phyloP scores from a whole-genome alignment of 2,113 vertebrate genomes.

The Cephalopterus ornatus region DNA sequence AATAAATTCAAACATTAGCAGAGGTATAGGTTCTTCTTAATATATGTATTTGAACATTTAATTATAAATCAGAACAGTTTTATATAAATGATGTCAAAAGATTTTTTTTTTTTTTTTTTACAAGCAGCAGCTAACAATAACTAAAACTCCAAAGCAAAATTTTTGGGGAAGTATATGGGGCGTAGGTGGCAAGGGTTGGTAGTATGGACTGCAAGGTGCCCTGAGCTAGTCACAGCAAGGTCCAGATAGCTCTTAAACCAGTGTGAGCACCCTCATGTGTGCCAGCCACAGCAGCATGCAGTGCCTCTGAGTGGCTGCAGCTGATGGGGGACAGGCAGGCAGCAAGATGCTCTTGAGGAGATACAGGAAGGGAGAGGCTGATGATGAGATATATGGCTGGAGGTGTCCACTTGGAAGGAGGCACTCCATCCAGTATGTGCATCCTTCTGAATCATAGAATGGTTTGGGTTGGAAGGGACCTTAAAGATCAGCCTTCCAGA shows the following conservation, averaged over 20 bases:
- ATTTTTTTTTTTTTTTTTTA: background rate
- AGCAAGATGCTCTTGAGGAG: background rate
- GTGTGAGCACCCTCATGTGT: background rate
- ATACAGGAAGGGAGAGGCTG: rapidly evolving
- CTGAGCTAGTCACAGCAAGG: background rate
- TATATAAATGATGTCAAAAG: background rate
- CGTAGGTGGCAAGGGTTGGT: rapidly evolving
- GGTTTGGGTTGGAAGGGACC: background rate
- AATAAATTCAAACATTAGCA: background rate
- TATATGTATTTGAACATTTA: background rate
- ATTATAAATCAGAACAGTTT: background rate
- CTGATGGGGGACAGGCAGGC: background rate
- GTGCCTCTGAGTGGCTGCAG: background rate
- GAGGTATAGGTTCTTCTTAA: background rate
- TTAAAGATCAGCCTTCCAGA: background rate
- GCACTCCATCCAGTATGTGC: background rate
- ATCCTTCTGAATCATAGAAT: background rate
- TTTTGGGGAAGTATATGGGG: background rate
- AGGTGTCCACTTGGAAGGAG: background rate
- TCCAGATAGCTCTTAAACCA: background rate
- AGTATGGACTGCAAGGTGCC: background rate
- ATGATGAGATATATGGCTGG: rapidly evolving
- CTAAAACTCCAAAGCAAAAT: rapidly evolving
- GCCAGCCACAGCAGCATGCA: background rate
- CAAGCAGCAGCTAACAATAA: background rate